These are phyloP conservation scores for Myotis brandtii DNA, from an alignment of 2,113 vertebrate species.

Conservation along the genomic window DNA sequence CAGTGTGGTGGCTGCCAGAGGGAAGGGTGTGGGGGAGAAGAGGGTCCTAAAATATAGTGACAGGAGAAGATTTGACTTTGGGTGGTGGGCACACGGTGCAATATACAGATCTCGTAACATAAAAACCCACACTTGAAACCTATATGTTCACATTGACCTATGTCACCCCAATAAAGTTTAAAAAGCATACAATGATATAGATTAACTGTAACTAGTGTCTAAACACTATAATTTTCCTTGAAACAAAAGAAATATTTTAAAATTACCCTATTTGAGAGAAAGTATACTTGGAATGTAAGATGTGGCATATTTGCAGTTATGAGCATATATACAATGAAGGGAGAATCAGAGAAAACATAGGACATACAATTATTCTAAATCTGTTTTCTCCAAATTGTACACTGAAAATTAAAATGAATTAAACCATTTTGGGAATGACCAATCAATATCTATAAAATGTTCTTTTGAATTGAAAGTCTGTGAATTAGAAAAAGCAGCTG, in stretches of 20 bases:
- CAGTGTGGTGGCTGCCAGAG: too few relatives aligned
- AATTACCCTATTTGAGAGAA: background rate
- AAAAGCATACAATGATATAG: background rate
- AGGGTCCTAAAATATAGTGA: too few relatives aligned
- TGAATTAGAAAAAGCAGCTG: slow-evolving; percentile 28
- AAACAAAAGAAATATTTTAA: background rate
- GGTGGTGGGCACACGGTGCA: too few relatives aligned
- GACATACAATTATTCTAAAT: background rate
- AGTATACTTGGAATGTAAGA: background rate
- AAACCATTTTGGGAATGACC: slow-evolving; percentile 8
- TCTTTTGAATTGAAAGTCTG: slow-evolving; percentile 3
- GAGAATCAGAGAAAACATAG: background rate
- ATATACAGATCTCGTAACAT: too few relatives aligned
- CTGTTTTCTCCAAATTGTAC: background rate
- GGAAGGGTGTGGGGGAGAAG: too few relatives aligned
- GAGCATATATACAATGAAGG: background rate
- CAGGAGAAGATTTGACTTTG: too few relatives aligned
- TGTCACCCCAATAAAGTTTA: background rate
- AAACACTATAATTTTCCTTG: background rate
- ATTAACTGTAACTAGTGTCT: background rate
- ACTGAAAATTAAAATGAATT: slow-evolving; percentile 36
- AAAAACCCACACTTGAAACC: too few relatives aligned
- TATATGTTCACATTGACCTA: too few relatives aligned
- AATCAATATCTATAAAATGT: background rate
- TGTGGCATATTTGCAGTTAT: background rate